These are phyloP conservation scores for Aramus guarauna DNA, from an alignment of 2,113 vertebrate species.

Conservation along the genomic window DNA sequence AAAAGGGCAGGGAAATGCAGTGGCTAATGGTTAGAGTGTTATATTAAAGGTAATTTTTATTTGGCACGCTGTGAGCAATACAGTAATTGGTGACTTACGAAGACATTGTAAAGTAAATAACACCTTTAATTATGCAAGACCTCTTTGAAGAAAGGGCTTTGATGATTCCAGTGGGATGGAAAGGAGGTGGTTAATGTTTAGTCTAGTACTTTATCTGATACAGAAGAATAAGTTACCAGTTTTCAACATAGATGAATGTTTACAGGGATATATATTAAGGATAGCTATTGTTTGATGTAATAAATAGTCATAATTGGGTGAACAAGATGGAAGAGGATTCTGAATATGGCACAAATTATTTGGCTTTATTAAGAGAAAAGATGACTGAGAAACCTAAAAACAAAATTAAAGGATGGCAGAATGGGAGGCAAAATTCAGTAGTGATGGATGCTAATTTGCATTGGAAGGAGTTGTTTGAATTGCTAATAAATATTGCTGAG, in stretches of 20 bases:
- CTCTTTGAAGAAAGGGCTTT: constrained; percentile 1
- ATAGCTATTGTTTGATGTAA: neutral
- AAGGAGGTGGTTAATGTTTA: neutral
- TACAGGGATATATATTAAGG: neutral
- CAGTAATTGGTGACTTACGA: neutral
- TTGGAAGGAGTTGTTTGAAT: neutral
- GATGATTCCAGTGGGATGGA: neutral
- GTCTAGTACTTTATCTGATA: neutral
- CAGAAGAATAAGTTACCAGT: neutral
- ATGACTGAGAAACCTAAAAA: neutral
- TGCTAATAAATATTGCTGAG: neutral
- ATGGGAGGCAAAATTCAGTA: neutral
- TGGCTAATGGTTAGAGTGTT: neutral
- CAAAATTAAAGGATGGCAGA: neutral
- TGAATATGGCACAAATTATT: neutral
- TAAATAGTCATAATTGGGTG: neutral
- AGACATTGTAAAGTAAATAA: neutral
- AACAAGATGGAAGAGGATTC: neutral
- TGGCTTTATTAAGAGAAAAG: neutral
- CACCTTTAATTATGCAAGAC: neutral
- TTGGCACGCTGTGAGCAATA: neutral
- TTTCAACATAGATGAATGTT: neutral
- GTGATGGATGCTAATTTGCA: neutral
- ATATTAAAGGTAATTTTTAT: neutral
- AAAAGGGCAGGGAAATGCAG: neutral